Conservation (phyloP, 2,888 invertebrate genomes). For the Hedychridium roseum region DNA sequence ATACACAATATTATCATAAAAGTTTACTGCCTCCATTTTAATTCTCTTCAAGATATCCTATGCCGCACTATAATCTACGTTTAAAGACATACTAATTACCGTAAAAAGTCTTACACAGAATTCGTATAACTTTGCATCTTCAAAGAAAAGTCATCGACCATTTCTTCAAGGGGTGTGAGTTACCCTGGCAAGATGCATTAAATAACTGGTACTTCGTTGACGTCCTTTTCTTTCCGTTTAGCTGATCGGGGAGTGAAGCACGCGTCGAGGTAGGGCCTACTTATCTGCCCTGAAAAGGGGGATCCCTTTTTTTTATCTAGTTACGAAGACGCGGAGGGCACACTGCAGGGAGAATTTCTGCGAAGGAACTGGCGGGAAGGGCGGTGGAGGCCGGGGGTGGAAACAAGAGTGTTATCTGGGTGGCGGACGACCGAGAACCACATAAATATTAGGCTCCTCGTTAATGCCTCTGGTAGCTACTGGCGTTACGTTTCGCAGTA, state of each 20-base stretch:
- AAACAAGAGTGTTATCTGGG: conserved; percentile 61
- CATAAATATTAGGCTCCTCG: conserved; percentile 65
- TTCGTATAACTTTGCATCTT: too few relatives aligned
- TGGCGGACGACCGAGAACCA: conserved; percentile 60
- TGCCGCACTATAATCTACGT: too few relatives aligned
- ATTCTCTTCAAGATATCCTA: too few relatives aligned
- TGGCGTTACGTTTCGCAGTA: conserved; percentile 65
- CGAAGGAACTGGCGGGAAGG: conserved; percentile 16
- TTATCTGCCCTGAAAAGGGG: conserved; percentile 40
- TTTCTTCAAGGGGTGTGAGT: conserved; percentile 20
- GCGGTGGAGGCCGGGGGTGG: conserved; percentile 27
- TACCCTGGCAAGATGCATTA: conserved; percentile 30
- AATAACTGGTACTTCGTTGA: conserved; percentile 33
- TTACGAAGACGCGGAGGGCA: conserved; percentile 24
- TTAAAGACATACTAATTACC: too few relatives aligned
- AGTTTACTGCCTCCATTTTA: too few relatives aligned
- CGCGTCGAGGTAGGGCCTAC: conserved; percentile 34
- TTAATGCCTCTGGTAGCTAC: conserved; percentile 64
- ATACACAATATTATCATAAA: too few relatives aligned
- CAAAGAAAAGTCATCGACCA: too few relatives aligned
- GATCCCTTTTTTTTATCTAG: conserved; percentile 22
- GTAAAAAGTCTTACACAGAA: too few relatives aligned
- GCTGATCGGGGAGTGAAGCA: conserved; percentile 29
- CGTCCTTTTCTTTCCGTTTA: conserved; percentile 33
- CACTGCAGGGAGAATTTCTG: conserved; percentile 21